Conservation (phyloP, 2,113 vertebrate genomes). For the Cromileptes altivelis region DNA sequence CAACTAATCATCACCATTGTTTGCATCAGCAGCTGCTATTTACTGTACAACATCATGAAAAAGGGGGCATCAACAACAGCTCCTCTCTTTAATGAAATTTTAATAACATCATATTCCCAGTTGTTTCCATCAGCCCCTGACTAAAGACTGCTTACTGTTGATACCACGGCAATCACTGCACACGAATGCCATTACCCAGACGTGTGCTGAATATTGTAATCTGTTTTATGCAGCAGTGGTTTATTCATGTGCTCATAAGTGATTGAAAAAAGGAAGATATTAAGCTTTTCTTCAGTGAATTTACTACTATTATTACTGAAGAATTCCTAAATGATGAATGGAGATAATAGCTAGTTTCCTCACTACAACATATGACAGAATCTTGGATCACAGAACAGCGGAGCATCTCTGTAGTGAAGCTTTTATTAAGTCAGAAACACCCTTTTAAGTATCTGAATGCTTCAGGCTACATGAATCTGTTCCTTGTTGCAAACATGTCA, state of each 20-base stretch:
- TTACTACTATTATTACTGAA: slow-evolving; percentile 1
- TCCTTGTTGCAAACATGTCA: slow-evolving; percentile 4
- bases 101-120: slow-evolving; percentile 40
- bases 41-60: slow-evolving; percentile 9
- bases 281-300: neutral
- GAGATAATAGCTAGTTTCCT: neutral
- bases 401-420: neutral
- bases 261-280: neutral
- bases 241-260: slow-evolving; percentile 13
- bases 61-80: slow-evolving; percentile 16
- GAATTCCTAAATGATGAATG: slow-evolving; percentile 26
- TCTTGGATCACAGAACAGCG: neutral
- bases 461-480: neutral
- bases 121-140: slow-evolving; percentile 22
- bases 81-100: slow-evolving; percentile 39
- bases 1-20: neutral
- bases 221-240: neutral
- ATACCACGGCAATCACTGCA: neutral
- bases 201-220: slow-evolving; percentile 41
- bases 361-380: neutral
- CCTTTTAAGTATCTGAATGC: neutral
- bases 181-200: slow-evolving; percentile 13
- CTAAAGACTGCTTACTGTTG: slow-evolving; percentile 13
- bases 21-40: slow-evolving; percentile 19
- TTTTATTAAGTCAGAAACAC: neutral